These are phyloP conservation scores for Oryzias celebensis DNA, from an alignment of 2,113 vertebrate species.

Conservation along the genomic window DNA sequence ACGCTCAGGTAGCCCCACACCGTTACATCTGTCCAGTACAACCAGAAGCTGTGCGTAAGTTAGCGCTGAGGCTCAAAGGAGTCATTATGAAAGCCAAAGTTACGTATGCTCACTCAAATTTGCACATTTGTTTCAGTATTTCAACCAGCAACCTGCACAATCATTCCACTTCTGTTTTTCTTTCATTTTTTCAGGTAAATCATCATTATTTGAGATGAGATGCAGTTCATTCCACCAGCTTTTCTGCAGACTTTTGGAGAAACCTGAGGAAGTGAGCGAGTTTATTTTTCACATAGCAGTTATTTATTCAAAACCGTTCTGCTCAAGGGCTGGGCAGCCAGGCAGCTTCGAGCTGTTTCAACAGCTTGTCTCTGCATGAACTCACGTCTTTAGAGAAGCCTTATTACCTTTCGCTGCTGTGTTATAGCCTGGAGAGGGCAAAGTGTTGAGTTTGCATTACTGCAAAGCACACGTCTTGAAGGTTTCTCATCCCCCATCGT, in stretches of 20 bases:
- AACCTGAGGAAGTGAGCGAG: slow-evolving; percentile 34
- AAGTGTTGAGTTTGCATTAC: slow-evolving; percentile 53
- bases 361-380: slow-evolving; percentile 63
- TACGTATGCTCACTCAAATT: no score
- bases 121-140: slow-evolving; percentile 12
- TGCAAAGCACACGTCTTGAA: slow-evolving; percentile 34
- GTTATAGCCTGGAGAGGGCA: slow-evolving; percentile 48
- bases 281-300: slow-evolving; percentile 54
- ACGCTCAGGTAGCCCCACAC: no score
- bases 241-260: slow-evolving; percentile 31
- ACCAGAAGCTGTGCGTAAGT: no score
- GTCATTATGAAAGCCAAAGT: slow-evolving; percentile 25
- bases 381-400: slow-evolving; percentile 54
- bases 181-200: slow-evolving; percentile 17
- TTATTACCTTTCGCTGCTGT: slow-evolving; percentile 62
- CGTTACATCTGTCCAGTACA: no score
- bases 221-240: slow-evolving; percentile 17
- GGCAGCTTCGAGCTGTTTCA: slow-evolving; percentile 55
- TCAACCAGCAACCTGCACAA: slow-evolving; percentile 35
- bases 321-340: slow-evolving; percentile 44
- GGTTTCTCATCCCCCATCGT: slow-evolving; percentile 33
- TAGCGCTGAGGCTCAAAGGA: slow-evolving; percentile 1
- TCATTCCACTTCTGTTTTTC: slow-evolving; percentile 13
- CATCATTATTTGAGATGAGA: slow-evolving; percentile 35
- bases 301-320: slow-evolving; percentile 58